phyloP scores from a whole-genome alignment of 2,888 invertebrate genomes.

The Linyphia triangularis region DNA sequence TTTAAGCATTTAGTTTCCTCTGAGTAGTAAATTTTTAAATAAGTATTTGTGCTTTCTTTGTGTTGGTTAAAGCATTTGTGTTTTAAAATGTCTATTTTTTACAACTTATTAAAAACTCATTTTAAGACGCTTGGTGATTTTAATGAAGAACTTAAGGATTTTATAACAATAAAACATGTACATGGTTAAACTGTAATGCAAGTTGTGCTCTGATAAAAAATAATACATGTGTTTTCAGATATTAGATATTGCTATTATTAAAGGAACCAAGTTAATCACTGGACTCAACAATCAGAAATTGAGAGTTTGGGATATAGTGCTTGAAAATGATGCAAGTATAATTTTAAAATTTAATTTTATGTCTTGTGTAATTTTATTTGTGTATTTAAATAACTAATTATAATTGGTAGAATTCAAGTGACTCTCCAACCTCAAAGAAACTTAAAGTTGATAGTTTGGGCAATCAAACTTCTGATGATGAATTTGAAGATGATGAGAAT shows the following conservation, averaged over 20 bases:
- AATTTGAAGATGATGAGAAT: slow-evolving; percentile 78
- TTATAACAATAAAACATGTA: too few species aligned
- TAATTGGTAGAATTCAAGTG: slow-evolving; percentile 14
- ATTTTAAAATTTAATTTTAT: background rate
- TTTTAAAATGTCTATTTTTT: too few species aligned
- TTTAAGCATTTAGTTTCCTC: too few species aligned
- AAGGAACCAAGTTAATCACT: slow-evolving; percentile 91
- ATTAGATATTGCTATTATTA: slow-evolving; percentile 89
- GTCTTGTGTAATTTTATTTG: background rate
- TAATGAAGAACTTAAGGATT: too few species aligned
- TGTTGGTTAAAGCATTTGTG: too few species aligned
- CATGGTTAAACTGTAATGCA: too few species aligned
- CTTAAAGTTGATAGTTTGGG: slow-evolving; percentile 76
- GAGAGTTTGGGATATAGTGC: slow-evolving; percentile 89
- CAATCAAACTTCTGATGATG: slow-evolving; percentile 81
- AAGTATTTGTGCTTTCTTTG: too few species aligned
- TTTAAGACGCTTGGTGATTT: too few species aligned
- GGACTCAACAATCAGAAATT: slow-evolving; percentile 92
- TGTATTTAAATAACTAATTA: background rate
- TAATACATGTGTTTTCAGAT: slow-evolving; percentile 81
- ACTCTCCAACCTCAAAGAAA: slow-evolving; percentile 79
- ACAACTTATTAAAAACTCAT: too few species aligned
- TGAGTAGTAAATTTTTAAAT: too few species aligned
- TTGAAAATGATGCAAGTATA: slow-evolving; percentile 80
- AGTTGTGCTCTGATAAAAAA: too few species aligned